Conservation (phyloP, 53 echinoderm and acorn worm genomes). For the Holothuria scabra region DNA sequence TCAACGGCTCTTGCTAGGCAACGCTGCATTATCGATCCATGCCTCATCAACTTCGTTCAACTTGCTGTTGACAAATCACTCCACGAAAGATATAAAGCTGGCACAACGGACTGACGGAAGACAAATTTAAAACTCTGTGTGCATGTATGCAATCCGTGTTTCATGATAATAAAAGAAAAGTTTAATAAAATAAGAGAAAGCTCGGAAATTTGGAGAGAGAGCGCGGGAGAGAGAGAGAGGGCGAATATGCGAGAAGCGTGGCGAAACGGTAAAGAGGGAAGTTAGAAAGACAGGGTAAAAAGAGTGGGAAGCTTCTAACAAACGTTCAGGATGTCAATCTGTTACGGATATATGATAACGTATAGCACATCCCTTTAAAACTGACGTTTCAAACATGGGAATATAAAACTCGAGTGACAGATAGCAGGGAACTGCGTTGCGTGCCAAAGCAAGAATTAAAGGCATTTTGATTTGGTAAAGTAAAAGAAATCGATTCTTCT, state of each 20-base stretch:
- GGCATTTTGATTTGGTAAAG: conserved; percentile 27
- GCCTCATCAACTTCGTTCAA: neutral
- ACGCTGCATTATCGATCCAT: neutral
- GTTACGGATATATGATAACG: too few relatives aligned
- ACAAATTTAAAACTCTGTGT: too few relatives aligned
- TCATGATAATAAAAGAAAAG: too few relatives aligned
- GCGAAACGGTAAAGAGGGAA: neutral
- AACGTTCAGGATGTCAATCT: neutral
- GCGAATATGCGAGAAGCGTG: neutral
- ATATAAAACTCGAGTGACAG: conserved; percentile 16
- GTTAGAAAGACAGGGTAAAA: neutral
- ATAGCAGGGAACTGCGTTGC: conserved; percentile 30
- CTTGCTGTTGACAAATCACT: conserved; percentile 30
- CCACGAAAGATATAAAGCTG: neutral
- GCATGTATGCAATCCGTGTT: too few relatives aligned
- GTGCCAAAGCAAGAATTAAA: conserved; percentile 30
- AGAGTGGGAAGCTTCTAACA: neutral
- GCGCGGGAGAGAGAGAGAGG: neutral
- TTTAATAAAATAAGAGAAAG: too few relatives aligned
- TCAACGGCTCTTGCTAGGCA: neutral
- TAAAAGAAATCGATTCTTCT: too few relatives aligned
- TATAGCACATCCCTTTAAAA: too few relatives aligned
- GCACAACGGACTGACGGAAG: too few relatives aligned
- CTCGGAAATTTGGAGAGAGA: neutral
- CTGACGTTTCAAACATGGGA: too few relatives aligned